Conservation (phyloP, 2,113 vertebrate genomes). For the Poeciliopsis occidentalis region DNA sequence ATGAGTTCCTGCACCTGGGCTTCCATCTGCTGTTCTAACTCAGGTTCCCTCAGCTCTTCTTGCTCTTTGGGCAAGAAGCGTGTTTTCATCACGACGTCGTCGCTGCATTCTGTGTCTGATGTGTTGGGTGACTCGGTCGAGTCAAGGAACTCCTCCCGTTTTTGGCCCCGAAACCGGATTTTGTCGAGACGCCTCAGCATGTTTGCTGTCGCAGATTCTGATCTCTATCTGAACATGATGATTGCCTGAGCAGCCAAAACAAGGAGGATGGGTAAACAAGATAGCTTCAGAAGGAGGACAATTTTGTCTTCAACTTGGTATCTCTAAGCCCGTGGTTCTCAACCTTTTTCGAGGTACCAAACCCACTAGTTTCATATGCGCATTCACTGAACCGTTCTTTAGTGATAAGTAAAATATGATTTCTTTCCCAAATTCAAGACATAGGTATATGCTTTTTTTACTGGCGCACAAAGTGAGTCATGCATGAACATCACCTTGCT, state of each 20-base stretch:
- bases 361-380: no score
- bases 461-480: no score
- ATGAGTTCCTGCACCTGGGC: slow-evolving; percentile 41
- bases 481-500: no score
- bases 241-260: not conserved
- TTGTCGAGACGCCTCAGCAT: slow-evolving; percentile 95
- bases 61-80: slow-evolving; percentile 79
- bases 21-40: slow-evolving; percentile 72
- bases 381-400: no score
- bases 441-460: no score
- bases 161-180: slow-evolving; percentile 95
- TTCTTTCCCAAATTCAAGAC: no score
- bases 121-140: slow-evolving; percentile 92
- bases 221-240: slow-evolving; percentile 68
- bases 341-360: no score
- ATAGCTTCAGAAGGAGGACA: not conserved
- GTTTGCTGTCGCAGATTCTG: slow-evolving; percentile 80
- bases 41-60: slow-evolving; percentile 89
- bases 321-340: not conserved
- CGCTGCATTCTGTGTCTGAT: slow-evolving; percentile 92
- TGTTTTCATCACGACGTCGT: slow-evolving; percentile 84
- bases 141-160: slow-evolving; percentile 93
- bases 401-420: no score
- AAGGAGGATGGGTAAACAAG: not conserved
- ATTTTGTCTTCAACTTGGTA: not conserved